Conservation (phyloP, 2,113 vertebrate genomes). For the Varanus salvator region DNA sequence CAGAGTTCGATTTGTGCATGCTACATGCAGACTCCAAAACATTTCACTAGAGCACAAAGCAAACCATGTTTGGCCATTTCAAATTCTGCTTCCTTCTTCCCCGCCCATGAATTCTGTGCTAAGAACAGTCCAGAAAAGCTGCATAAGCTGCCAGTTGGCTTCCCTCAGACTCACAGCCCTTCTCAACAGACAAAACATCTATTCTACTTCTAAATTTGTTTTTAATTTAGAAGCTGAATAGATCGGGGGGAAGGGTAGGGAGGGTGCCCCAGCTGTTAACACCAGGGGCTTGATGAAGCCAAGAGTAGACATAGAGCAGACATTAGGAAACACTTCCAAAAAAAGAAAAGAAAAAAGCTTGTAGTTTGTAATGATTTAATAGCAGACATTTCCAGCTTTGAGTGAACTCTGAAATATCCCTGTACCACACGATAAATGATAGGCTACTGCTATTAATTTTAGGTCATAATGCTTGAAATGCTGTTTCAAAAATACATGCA, state of each 20-base stretch:
- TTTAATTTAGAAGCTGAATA: conserved; percentile 81
- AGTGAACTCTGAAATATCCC: conserved; percentile 75
- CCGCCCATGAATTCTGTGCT: conserved; percentile 49
- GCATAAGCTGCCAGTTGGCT: conserved; percentile 63
- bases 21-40: conserved; percentile 26
- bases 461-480: conserved; percentile 74
- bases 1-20: conserved; percentile 47
- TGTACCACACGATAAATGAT: conserved; percentile 73
- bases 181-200: conserved; percentile 71
- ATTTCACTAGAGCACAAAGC: conserved; percentile 54
- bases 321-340: conserved; percentile 73
- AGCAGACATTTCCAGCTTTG: conserved; percentile 76
- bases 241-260: conserved; percentile 32
- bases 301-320: conserved; percentile 79
- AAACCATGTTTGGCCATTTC: conserved; percentile 71
- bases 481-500: conserved; percentile 76
- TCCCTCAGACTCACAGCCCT: conserved; percentile 67
- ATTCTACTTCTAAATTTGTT: conserved; percentile 80
- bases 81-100: conserved; percentile 36
- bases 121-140: conserved; percentile 70
- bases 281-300: conserved; percentile 64
- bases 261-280: conserved; percentile 21
- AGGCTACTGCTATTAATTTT: conserved; percentile 73
- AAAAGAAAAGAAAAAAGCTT: conserved; percentile 64
- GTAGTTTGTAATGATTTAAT: conserved; percentile 73